Evolutionary conservation across 2,113 vertebrate species (phyloP), one percentile per base, ranked within the genome.

Genomic region (Xiphophorus couchianus): DNA sequence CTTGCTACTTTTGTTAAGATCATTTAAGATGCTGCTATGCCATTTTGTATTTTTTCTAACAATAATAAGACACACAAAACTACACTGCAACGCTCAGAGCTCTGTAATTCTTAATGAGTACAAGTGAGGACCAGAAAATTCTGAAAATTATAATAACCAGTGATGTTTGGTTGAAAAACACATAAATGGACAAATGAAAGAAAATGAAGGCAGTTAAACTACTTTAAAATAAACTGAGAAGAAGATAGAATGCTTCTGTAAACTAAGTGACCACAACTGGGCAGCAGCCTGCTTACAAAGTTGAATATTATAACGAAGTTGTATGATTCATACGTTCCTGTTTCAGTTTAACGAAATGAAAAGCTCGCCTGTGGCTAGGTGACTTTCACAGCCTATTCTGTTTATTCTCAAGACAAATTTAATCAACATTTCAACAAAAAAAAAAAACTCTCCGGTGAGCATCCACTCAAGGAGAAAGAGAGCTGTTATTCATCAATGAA

Each of bases 401-500:
- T 77, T 81, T 33, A 77, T 75, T 67, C 22, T 58, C 51, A 25
- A n/a, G 51, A 58, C 51, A 29, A 72, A 69, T 31, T 48, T 74
- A 60, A 37, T 66, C 5, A 84, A 71, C 51, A 61, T 63, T 73
- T 75, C 11, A 44, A 77, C 80, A 35, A 35, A 35, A 35, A 37
- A 35, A 35, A 37, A 12, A 37, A 37, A 37, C 2, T 7, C 25
- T 29, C 42, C 64, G 62, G 75, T 68, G 28, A 17, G 30, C 13
- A 17, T 66, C 37, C 66, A 31, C 65, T 74, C 31, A 69, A 5
- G 71, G 12, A 67, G 75, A 10, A 1, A 5, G 3, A 71, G 19
- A 37, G 1, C 29, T 60, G 10, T 14, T 65, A 81, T 79, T 71
- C 66, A 61, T 78, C 66, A 74, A 73, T 74, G 61, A 75, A 76